Base-by-base conservation (phyloP, 2,888 invertebrate genomes). In the Alviniconcha strummeri region DNA sequence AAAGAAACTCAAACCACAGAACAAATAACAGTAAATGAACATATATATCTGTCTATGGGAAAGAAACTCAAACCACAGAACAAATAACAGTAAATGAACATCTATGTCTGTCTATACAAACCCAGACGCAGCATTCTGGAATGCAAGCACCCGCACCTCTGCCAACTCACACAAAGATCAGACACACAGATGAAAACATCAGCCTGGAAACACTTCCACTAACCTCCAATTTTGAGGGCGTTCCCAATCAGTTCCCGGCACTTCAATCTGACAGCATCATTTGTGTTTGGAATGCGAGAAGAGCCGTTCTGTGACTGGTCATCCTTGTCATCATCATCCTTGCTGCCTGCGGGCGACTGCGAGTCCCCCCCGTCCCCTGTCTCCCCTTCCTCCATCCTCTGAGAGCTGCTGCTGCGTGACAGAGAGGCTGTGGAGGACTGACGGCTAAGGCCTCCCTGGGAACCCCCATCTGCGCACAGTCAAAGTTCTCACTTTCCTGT, bases 171-270 rank as follows among this genome's bases (percentile, higher is more conserved):
- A 36, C 36, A 36, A 36, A 36, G 36, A 36, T 36, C 36, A 36
- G 36, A 36, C 36, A 36, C 36, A 36, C 36, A 36, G 36, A 36
- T 36, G 36, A 36, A 36, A 36, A 36, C 36, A 36, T 3, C 36
- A 36, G 36, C 36, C 36, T 36, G 36, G 36, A 36, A 36, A 36
- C 36, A 36, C 3, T 36, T 54, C 71, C 17, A 6, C 89, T 88
- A 89, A 94, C 94, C 92, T 94, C 96, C 96, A 76, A 96, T 95
- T 93, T 96, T 96, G 11, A 99, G 95, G 2, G 98, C 97, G 89
- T 95, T 95, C 64, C 96, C 95, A 19, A 99, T 94, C 93, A 99
- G 96, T 94, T 99, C 98, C 82, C 98, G 95, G 92, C 98, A 99
- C 94, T 99, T 99, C 72, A 99, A 94, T 88, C 99, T 95, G 0